Evolutionary conservation across 2,888 invertebrate species (phyloP), one percentile per base, ranked within the genome.

Genomic region (Junonia oenone): DNA sequence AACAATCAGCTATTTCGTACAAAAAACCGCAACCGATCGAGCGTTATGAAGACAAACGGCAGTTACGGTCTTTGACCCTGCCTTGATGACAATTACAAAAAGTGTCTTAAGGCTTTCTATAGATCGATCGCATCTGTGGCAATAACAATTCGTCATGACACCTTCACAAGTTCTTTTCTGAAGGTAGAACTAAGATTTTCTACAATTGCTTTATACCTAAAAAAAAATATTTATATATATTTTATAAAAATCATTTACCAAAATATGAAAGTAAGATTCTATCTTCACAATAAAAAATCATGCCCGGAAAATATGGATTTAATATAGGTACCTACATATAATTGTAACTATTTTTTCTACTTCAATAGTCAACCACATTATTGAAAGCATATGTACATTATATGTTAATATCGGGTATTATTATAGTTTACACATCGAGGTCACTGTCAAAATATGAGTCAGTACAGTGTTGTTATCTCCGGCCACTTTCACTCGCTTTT

Each of bases 401-500:
- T 22, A 22, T 22, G 2, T 22, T 3, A 22, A 22, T 22, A 22
- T 22, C 6, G 1, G 33, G 9, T 33, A n/a, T 13, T 29, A 15
- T 43, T 9, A 6, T 13, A 11, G n/a, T 6, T 19, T 11, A 6
- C 4, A 9, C 15, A 27, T 51, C 45, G 51, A 29, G 47, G 47
- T 47, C 46, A 45, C 50, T 31, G 27, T 48, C 19, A 38, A 43
- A 15, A 58, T 26, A 45, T 38, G 33, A 47, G 26, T 50, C 33
- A 56, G 55, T 48, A 43, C 43, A 19, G 43, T n/a, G 38, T 56
- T 15, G 17, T 49, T 43, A 35, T 48, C 47, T 19, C 2, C 38
- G 47, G 33, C 19, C 49, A 63, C 63, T 66, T 65, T 65, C 66
- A 56, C 58, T 50, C 43, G 45, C 58, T 57, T 60, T 65, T 56